Conservation (phyloP, 2,888 invertebrate genomes). For the Tipula confusa region DNA sequence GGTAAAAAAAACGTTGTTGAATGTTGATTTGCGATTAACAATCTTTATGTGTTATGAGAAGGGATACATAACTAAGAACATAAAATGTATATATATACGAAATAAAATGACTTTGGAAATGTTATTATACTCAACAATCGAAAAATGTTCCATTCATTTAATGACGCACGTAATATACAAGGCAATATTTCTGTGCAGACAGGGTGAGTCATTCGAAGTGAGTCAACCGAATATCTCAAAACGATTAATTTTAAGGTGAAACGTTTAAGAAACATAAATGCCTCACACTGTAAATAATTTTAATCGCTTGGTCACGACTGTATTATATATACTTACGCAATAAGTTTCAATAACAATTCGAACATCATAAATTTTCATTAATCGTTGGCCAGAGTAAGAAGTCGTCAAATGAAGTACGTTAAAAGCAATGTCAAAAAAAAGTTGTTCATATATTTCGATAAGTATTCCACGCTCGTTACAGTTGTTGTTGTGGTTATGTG, state of each 20-base stretch:
- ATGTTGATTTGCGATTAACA: not conserved
- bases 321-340: not conserved
- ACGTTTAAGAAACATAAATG: not conserved
- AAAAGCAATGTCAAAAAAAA: too few species aligned
- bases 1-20: not conserved
- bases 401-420: too few species aligned
- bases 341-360: not conserved
- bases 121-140: not conserved
- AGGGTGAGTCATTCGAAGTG: too few species aligned
- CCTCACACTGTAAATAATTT: not conserved
- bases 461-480: too few species aligned
- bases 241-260: not conserved
- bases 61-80: not conserved
- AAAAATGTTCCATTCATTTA: not conserved
- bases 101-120: not conserved
- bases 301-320: not conserved
- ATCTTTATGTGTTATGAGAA: not conserved
- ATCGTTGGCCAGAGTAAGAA: too few species aligned
- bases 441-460: too few species aligned
- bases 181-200: too few species aligned
- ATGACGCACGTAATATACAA: not conserved
- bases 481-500: too few species aligned
- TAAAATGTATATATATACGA: not conserved
- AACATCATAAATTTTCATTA: not conserved
- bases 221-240: not conserved